Base-by-base conservation (phyloP, 2,113 vertebrate genomes). In the Theristicus caerulescens region DNA sequence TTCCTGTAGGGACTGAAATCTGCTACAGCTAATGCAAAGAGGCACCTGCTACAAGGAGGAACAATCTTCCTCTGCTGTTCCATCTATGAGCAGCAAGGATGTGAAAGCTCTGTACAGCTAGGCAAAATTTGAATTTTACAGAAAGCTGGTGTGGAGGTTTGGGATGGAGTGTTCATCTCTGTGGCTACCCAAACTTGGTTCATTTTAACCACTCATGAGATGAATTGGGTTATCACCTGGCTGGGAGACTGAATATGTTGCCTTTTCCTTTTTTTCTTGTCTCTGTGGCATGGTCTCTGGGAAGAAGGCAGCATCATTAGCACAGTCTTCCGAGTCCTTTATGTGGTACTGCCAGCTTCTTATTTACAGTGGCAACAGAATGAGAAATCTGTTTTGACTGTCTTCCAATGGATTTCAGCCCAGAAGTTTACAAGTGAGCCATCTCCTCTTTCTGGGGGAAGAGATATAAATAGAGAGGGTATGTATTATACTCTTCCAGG, bases 21-120 rank as follows among this genome's bases (percentile, higher is more conserved):
- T 40, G 49, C 40, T 85, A 8, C 13, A 82, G 79, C 80, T 93
- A 86, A 84, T 96, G 84, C 73, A 62, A 91, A 88, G 61, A 92
- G 96, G 70, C 97, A 95, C 81, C 85, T 92, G 93, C 85, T 96
- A 40, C 72, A 64, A 78, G 76, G 78, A 90, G 57, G 71, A 96
- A 62, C 9, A 18, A 24, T 90, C 74, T 89, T 93, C 38, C 66
- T 78, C 58, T 79, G 64, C 58, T 5, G 6, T 32, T 89, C 61
- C 8, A 8, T 85, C 65, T 84, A 62, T 89, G 73, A 69, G 85
- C 44, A 87, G 80, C 27, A 62, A 67, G 49, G 67, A 70, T 62
- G 38, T 38, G 82, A 90, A 93, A 82, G 22, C 27, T 90, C 40
- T 77, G 38, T 69, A 51, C 29, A 73, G 66, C 82, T 66, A 62